Evolutionary conservation across 2,888 invertebrate species (phyloP).

Genomic region (Torymus texanus): DNA sequence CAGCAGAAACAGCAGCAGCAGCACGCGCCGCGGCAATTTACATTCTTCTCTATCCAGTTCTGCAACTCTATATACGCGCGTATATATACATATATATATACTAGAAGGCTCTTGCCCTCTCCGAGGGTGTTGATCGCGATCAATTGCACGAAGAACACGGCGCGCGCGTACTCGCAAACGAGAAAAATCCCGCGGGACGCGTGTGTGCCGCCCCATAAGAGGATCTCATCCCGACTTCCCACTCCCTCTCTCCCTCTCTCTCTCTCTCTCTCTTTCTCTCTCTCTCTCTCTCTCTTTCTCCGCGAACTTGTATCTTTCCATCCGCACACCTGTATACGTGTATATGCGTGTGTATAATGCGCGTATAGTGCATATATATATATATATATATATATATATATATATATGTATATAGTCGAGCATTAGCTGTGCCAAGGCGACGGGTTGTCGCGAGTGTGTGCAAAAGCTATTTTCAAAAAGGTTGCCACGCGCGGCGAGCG

Average conservation of each 20-base stretch:
- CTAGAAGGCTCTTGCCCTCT: not conserved
- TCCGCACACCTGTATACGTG: not conserved
- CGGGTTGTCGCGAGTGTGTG: constrained; percentile 6
- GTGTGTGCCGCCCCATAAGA: constrained; percentile 40
- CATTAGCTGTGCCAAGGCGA: constrained; percentile 3
- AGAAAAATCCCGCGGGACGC: constrained; percentile 51
- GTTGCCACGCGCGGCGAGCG: not conserved
- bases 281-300: too few species aligned
- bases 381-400: too few species aligned
- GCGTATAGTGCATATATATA: too few species aligned
- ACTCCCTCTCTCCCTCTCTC: too few species aligned
- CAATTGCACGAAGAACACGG: constrained; percentile 61
- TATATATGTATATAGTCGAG: not conserved
- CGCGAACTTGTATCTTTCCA: not conserved
- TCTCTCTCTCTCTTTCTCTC: too few species aligned
- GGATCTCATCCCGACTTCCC: constrained; percentile 16
- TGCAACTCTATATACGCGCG: constrained; percentile 29
- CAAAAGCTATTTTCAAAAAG: constrained; percentile 23
- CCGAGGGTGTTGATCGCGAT: constrained; percentile 65
- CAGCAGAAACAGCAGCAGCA: too few species aligned
- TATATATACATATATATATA: too few species aligned
- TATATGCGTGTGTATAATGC: too few species aligned
- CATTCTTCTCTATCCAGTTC: constrained; percentile 67
- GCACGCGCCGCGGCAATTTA: constrained; percentile 63
- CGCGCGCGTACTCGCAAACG: constrained; percentile 57